Conservation (phyloP, 2,113 vertebrate species). For the Pteropus alecto region DNA sequence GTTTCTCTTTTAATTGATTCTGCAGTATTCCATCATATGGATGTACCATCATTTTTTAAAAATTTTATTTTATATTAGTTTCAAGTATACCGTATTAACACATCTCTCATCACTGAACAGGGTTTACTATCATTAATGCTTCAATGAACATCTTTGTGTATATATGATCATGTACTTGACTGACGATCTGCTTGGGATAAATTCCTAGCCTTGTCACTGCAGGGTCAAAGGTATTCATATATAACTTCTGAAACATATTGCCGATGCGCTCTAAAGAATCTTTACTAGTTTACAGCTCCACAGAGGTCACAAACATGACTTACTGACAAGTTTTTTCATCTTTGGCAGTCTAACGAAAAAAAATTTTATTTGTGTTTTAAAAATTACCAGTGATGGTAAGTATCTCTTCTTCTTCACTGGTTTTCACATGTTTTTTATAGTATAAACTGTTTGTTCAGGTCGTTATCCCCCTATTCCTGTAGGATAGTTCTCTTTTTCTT, state of each 20-base stretch:
- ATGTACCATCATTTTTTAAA: background rate
- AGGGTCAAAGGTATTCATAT: background rate
- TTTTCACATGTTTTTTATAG: background rate
- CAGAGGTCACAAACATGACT: background rate
- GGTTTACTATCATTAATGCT: background rate
- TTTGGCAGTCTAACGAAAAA: background rate
- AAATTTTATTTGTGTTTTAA: background rate
- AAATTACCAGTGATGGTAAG: background rate
- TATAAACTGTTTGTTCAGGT: background rate
- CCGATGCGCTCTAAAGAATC: background rate
- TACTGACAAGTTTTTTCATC: background rate
- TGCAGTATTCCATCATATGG: background rate
- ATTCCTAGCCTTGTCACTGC: background rate
- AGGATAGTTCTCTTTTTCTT: background rate
- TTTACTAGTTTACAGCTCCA: background rate
- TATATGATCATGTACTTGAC: background rate
- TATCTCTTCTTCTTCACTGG: background rate
- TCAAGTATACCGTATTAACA: background rate
- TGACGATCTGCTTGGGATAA: background rate
- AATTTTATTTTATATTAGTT: no score
- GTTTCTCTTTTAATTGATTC: background rate
- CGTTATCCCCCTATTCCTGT: background rate
- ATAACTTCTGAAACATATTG: background rate
- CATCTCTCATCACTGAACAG: background rate
- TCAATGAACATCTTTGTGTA: background rate